Evolutionary conservation across 2,797 vertebrate genomes (phyloP).

Genomic region (Dendrocincla tyrannina): DNA sequence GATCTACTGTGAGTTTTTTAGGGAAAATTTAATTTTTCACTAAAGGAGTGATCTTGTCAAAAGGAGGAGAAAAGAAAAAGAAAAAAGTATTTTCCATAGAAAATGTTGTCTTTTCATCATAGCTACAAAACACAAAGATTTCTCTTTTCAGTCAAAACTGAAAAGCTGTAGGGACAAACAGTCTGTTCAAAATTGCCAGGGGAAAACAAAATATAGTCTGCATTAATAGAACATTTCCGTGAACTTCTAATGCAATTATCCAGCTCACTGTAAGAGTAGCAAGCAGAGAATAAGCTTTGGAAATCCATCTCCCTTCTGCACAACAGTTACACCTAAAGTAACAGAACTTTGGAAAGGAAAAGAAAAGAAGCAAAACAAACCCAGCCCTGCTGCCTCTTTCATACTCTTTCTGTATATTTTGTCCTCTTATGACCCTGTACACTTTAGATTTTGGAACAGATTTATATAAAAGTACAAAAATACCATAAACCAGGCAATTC

Average conservation of each 20-base stretch:
- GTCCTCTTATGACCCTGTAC: neutral
- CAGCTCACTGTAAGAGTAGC: neutral
- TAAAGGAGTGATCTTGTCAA: neutral
- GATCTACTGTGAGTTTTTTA: neutral
- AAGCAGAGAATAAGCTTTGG: neutral
- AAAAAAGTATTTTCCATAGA: neutral
- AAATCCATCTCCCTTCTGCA: neutral
- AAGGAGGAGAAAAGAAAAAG: neutral
- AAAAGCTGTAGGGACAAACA: slow-evolving; percentile 5
- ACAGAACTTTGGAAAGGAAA: neutral
- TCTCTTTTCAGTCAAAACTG: neutral
- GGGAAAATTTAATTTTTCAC: neutral
- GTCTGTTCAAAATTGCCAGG: neutral
- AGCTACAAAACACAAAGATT: neutral
- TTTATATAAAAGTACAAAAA: neutral
- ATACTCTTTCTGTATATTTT: neutral
- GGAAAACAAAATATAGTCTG: neutral
- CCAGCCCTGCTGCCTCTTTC: neutral
- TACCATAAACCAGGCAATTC: neutral
- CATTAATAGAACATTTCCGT: neutral
- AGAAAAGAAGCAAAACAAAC: neutral
- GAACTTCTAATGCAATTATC: neutral
- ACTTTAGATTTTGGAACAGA: neutral
- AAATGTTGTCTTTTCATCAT: neutral
- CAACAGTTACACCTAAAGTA: neutral